Evolutionary conservation across 2,888 invertebrate genomes (phyloP).

Genomic region (Tetropium fuscum): DNA sequence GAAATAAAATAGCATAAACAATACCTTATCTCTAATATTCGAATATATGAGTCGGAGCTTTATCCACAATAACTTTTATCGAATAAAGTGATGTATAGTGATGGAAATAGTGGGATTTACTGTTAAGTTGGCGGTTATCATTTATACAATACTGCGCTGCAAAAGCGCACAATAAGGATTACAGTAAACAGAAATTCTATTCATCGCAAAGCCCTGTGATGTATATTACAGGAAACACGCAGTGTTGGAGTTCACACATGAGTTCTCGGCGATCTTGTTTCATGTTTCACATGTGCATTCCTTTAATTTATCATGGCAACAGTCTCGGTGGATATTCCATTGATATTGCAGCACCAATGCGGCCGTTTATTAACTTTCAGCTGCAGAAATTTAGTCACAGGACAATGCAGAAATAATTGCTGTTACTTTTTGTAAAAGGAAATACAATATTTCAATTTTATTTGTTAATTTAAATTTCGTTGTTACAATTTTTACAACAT

Average conservation of each 20-base stretch:
- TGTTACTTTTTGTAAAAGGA: too few relatives aligned
- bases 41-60: conserved; percentile 1
- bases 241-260: conserved; percentile 41
- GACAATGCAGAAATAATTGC: too few relatives aligned
- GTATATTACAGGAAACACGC: conserved; percentile 40
- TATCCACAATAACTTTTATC: conserved; percentile 21
- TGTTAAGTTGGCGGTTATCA: conserved; percentile 27
- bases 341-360: background rate
- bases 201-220: conserved; percentile 35
- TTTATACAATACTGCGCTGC: conserved; percentile 32
- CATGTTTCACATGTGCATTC: conserved; percentile 27
- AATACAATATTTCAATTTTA: too few relatives aligned
- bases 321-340: background rate
- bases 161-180: conserved; percentile 41
- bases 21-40: conserved; percentile 9
- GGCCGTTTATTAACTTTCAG: background rate
- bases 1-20: background rate
- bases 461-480: too few relatives aligned
- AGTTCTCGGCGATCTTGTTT: conserved; percentile 35
- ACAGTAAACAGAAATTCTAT: conserved; percentile 35
- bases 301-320: conserved; percentile 23
- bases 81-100: conserved; percentile 21
- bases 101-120: conserved; percentile 28
- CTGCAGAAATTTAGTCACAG: background rate
- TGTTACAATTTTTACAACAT: too few relatives aligned